Evolutionary conservation across 2,113 vertebrate species (phyloP).

Genomic region (Coracopsis vasa): DNA sequence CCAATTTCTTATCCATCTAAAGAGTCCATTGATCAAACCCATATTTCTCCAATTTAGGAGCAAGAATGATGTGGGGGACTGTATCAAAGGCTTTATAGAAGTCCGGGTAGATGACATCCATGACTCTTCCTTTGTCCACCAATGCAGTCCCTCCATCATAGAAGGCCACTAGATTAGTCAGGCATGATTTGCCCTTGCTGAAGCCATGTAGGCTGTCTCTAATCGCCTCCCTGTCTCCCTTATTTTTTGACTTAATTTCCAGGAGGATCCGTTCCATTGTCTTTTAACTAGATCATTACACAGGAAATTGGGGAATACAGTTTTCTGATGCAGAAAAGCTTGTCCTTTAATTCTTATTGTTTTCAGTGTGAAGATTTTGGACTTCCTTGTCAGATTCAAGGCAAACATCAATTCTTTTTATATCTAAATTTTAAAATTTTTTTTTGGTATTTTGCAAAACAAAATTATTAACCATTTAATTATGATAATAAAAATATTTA

Average conservation of each 20-base stretch:
- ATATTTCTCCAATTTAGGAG: too few relatives aligned
- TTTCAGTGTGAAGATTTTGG: not conserved
- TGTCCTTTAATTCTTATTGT: not conserved
- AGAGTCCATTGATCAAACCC: too few relatives aligned
- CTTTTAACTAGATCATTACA: not conserved
- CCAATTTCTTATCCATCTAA: too few relatives aligned
- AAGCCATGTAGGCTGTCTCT: not conserved
- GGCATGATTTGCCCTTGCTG: not conserved
- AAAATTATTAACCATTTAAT: not conserved
- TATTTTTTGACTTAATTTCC: not conserved
- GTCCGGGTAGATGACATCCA: not conserved
- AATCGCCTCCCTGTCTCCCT: not conserved
- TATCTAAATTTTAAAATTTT: not conserved
- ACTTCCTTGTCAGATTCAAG: not conserved
- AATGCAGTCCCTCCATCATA: not conserved
- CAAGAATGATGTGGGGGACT: not conserved
- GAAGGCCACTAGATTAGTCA: not conserved
- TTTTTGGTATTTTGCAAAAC: not conserved
- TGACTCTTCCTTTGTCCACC: not conserved
- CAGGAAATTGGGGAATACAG: not conserved
- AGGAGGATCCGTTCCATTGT: not conserved
- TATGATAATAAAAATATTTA: not conserved
- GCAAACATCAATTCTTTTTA: not conserved
- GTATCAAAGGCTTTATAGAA: not conserved
- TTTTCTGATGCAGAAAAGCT: slow-evolving; percentile 1